These are phyloP conservation scores for Dufourea novaeangliae DNA, from an alignment of 1,140 invertebrate species.

Conservation along the genomic window DNA sequence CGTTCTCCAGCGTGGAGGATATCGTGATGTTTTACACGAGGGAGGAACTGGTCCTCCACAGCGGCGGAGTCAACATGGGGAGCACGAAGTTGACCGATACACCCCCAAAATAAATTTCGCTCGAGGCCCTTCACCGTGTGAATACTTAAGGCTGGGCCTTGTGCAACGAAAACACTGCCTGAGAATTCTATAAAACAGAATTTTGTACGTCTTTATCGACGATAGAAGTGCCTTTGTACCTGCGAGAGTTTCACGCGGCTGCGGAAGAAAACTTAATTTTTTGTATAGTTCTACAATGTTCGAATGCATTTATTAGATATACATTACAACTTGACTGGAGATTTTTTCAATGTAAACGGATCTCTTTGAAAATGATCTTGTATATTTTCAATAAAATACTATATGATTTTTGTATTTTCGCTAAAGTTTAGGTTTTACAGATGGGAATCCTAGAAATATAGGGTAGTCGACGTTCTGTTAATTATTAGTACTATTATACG, in stretches of 20 bases:
- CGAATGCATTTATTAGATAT: conserved; percentile 3
- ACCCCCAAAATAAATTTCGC: conserved; percentile 65
- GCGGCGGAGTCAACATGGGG: conserved; percentile 73
- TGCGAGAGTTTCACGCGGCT: background rate
- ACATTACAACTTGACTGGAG: background rate
- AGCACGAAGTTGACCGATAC: conserved; percentile 76
- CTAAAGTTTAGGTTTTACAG: background rate
- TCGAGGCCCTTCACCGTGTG: background rate
- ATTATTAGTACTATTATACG: background rate
- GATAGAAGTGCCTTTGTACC: conserved; percentile 40
- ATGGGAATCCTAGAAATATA: background rate
- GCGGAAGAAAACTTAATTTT: background rate
- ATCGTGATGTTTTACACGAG: conserved; percentile 73
- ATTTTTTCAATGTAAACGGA: conserved; percentile 9
- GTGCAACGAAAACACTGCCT: conserved; percentile 31
- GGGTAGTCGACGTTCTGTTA: background rate
- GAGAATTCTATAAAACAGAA: background rate
- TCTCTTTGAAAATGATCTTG: conserved; percentile 20
- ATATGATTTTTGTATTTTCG: conserved; percentile 5
- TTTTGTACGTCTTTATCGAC: background rate
- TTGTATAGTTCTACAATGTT: conserved; percentile 24
- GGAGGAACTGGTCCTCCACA: conserved; percentile 74
- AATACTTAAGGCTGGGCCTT: conserved; percentile 2
- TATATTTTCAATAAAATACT: conserved; percentile 45
- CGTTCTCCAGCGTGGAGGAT: conserved; percentile 76